Conservation (phyloP, 2,797 vertebrate genomes). For the Menidia menidia region DNA sequence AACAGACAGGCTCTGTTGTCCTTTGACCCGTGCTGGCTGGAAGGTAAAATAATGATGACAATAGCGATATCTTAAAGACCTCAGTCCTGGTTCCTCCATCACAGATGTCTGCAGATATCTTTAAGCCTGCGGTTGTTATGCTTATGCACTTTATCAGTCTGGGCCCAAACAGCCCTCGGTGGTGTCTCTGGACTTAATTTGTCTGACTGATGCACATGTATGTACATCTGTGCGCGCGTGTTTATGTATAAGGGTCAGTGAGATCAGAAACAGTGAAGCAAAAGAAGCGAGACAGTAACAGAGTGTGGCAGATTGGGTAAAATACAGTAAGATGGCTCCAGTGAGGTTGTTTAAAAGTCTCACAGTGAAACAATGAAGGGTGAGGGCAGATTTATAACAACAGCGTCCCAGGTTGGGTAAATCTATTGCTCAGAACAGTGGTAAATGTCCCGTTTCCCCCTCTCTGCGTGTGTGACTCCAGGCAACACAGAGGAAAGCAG, state of each 20-base stretch:
- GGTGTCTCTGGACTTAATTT: constrained; percentile 19
- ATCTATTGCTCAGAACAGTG: constrained; percentile 17
- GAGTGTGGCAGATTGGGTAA: background rate
- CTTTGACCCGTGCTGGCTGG: background rate
- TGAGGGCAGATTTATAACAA: constrained; percentile 13
- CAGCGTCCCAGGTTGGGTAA: background rate
- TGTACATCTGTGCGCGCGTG: background rate
- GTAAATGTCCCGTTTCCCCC: background rate
- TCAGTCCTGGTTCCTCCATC: constrained; percentile 1
- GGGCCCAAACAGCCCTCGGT: constrained; percentile 19
- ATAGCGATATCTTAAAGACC: constrained; percentile 23
- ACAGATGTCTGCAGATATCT: constrained; percentile 30
- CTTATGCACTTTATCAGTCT: constrained; percentile 31
- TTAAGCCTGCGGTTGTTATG: constrained; percentile 22
- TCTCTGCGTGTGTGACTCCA: background rate
- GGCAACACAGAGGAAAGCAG: background rate
- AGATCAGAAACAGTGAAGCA: background rate
- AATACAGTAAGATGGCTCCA: constrained; percentile 5
- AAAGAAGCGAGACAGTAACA: background rate
- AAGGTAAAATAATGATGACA: constrained; percentile 7
- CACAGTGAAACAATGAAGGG: background rate
- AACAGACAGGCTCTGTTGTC: background rate
- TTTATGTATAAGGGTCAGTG: background rate
- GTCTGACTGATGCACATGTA: constrained; percentile 13
- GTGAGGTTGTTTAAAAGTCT: constrained; percentile 12